A percentile compares a stretch with the other conserved stretches of the same genome.
Conservation (phyloP, 2,113 vertebrate species). For the human region GRCh38 chr3:111185001-111185500, state of each 20-base stretch:
- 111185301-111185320: neutral
- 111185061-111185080: neutral
- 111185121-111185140: neutral
- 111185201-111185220: neutral
- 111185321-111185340: neutral
- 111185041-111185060: neutral
- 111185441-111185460: neutral
- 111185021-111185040: neutral
- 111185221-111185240: neutral
- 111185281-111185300: neutral
- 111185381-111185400: neutral
- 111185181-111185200: neutral
- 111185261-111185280: neutral
- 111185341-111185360: neutral
- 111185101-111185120: neutral
- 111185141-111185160: neutral
- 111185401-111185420: neutral
- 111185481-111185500: neutral
- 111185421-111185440: neutral
- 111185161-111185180: neutral
- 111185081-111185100: neutral
- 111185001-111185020: neutral
- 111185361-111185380: neutral
- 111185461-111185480: neutral
- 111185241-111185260: neutral